phyloP scores from a whole-genome alignment of 2,797 vertebrate species.

The Telmatherina bonti region DNA sequence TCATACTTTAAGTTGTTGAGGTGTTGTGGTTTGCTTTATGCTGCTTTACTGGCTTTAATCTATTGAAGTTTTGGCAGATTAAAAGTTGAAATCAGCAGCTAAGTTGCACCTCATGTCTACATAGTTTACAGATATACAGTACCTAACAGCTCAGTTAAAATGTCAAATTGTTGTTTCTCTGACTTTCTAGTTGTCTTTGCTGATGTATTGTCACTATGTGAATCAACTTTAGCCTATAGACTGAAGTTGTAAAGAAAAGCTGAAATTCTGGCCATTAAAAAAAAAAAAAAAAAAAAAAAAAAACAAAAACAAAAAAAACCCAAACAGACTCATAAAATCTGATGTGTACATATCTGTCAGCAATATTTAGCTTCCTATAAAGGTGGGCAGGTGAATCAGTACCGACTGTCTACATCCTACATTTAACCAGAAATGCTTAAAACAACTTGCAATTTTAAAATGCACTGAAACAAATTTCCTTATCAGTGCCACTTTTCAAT shows the following conservation, averaged over 20 bases:
- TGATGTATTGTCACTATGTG: background rate
- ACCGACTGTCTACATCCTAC: background rate
- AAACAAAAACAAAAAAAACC: no score
- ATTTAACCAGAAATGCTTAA: background rate
- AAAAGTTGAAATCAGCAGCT: background rate
- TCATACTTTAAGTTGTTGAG: conserved; percentile 11
- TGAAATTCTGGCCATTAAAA: no score
- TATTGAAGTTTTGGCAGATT: background rate
- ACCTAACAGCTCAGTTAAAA: no score
- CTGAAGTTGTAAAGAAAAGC: background rate
- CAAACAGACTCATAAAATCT: no score
- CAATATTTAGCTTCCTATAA: background rate
- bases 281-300: no score
- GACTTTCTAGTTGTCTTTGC: background rate
- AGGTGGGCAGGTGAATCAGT: background rate
- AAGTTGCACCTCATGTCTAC: background rate
- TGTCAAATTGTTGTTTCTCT: no score
- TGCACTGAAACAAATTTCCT: background rate
- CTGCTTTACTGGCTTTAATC: conserved; percentile 10
- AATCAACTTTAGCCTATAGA: background rate
- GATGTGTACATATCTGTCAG: background rate
- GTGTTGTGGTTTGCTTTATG: conserved; percentile 8
- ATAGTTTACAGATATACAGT: no score
- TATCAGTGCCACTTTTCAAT: no score
- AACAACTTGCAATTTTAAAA: no score